phyloP scores from a whole-genome alignment of 2,888 invertebrate species.

The Anarsia innoxiella region DNA sequence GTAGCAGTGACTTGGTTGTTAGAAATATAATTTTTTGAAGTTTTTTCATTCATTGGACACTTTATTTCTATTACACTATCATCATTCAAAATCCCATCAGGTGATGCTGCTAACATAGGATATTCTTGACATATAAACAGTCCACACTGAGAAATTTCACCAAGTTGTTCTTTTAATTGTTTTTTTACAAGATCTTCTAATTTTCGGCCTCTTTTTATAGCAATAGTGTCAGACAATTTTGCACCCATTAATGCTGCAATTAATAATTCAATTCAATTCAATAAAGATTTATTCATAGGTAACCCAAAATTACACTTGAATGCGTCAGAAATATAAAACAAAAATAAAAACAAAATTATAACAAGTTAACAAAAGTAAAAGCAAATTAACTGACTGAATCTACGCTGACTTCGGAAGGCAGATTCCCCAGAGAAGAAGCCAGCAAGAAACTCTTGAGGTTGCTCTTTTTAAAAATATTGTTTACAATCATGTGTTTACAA shows the following conservation, averaged over 20 bases:
- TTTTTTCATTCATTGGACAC: constrained; percentile 17
- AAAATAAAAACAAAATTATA: no score
- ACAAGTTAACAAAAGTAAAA: no score
- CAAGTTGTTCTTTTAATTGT: constrained; percentile 4
- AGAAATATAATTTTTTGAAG: constrained; percentile 18
- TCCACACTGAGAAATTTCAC: constrained; percentile 19
- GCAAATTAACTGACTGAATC: no score
- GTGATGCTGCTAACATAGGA: constrained; percentile 14
- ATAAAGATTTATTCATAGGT: no score
- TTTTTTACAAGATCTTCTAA: constrained; percentile 8
- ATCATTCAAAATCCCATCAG: constrained; percentile 13
- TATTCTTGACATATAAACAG: constrained; percentile 16
- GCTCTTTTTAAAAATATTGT: no score
- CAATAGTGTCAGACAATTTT: constrained; percentile 10
- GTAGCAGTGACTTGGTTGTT: constrained; percentile 18
- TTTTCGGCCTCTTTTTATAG: constrained; percentile 13
- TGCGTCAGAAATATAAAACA: no score
- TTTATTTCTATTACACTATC: constrained; percentile 16
- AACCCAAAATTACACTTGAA: no score
- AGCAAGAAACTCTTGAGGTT: no score
- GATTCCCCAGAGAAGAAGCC: no score
- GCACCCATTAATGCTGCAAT: constrained; percentile 9
- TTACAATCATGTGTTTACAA: no score
- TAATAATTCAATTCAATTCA: constrained; percentile 9
- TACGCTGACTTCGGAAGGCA: no score